phyloP scores from a whole-genome alignment of 2,797 vertebrate species.

The Trichosurus vulpecula region DNA sequence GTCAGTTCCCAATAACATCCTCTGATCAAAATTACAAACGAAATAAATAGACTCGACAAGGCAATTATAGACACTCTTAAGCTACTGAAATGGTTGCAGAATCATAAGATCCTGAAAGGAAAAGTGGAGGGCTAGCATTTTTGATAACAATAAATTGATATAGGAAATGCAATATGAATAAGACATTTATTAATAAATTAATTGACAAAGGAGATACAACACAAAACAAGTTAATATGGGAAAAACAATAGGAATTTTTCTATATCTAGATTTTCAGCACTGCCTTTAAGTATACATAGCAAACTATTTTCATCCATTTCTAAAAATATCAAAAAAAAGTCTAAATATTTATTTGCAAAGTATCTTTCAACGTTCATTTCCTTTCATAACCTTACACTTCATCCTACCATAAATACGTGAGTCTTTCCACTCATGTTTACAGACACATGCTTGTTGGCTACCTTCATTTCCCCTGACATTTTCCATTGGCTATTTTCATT shows the following conservation, averaged over 20 bases:
- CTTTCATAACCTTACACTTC: fast-evolving
- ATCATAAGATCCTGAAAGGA: neutral
- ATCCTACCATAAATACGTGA: fast-evolving
- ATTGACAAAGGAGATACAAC: neutral
- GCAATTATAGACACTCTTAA: neutral
- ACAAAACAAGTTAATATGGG: neutral
- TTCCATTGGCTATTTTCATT: neutral
- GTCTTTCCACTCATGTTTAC: fast-evolving
- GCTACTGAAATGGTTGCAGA: neutral
- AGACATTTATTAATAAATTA: neutral
- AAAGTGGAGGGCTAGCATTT: neutral
- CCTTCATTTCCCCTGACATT: neutral
- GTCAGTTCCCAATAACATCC: neutral
- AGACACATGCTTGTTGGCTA: fast-evolving
- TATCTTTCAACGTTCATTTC: neutral
- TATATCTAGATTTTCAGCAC: neutral
- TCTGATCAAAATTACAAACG: neutral
- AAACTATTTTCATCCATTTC: neutral
- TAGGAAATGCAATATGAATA: neutral
- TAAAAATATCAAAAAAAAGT: neutral
- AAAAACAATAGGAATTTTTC: neutral
- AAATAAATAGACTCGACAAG: neutral
- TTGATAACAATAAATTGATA: neutral
- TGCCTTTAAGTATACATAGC: neutral
- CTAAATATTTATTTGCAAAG: neutral